Percentiles rank a stretch among this genome's conserved stretches.
phyloP scores from a whole-genome alignment of 2,113 vertebrate genomes.

The Rostratula benghalensis region DNA sequence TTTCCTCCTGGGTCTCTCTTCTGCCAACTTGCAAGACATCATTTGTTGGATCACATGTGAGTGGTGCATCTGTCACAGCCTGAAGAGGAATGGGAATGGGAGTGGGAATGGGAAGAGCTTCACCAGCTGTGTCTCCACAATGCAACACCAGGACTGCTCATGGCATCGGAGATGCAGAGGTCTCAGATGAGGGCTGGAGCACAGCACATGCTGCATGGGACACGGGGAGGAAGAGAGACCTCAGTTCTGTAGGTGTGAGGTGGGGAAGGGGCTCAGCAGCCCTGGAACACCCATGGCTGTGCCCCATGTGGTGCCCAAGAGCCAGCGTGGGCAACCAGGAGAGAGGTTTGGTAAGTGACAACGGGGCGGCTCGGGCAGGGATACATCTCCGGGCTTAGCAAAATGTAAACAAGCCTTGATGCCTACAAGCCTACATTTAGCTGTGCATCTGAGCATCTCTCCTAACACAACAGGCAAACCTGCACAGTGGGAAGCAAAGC shows the following conservation, averaged over 20 bases:
- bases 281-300: neutral
- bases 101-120: neutral
- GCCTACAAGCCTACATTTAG: too few species aligned
- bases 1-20: neutral
- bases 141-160: fast-evolving
- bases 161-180: fast-evolving
- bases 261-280: neutral
- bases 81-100: neutral
- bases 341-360: neutral
- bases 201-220: neutral
- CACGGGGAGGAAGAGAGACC: neutral
- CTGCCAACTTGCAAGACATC: neutral
- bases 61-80: neutral
- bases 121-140: fast-evolving
- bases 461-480: neutral
- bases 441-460: neutral
- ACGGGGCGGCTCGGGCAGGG: fast-evolving
- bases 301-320: neutral
- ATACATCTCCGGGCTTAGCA: neutral
- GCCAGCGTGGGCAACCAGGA: fast-evolving
- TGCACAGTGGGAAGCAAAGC: neutral
- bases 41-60: neutral
- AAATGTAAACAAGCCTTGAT: neutral
- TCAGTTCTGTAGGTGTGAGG: neutral
- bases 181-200: neutral